Conservation (phyloP, 2,113 vertebrate genomes). For the Dendropsophus ebraccatus region DNA sequence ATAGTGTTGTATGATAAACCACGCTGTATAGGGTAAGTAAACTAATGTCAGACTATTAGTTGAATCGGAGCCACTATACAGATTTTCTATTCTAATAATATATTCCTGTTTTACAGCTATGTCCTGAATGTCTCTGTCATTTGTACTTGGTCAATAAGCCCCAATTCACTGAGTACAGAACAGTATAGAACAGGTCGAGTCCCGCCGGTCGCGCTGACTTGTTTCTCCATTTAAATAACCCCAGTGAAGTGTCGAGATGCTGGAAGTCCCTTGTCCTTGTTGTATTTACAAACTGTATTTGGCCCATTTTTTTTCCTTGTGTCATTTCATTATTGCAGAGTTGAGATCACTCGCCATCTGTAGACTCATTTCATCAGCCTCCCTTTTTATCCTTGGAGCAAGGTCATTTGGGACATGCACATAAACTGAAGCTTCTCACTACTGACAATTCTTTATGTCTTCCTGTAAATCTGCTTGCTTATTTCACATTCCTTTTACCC, state of each 20-base stretch:
- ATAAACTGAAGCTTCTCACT: constrained; percentile 71
- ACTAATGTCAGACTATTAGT: no score
- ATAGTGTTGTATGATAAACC: background rate
- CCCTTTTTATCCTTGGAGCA: constrained; percentile 73
- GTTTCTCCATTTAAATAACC: constrained; percentile 62
- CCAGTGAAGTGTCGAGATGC: constrained; percentile 6
- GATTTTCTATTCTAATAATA: background rate
- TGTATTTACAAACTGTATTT: constrained; percentile 67
- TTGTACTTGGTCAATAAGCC: background rate
- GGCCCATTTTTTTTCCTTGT: constrained; percentile 65
- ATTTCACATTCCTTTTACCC: constrained; percentile 67
- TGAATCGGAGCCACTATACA: background rate
- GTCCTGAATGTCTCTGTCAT: background rate
- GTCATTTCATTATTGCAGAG: constrained; percentile 70
- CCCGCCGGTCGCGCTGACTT: constrained; percentile 61
- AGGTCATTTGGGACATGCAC: constrained; percentile 70
- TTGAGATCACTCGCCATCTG: constrained; percentile 73
- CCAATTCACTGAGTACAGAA: background rate
- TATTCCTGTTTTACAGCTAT: background rate
- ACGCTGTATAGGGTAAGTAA: background rate
- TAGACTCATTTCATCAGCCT: constrained; percentile 72
- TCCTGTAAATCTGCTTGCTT: constrained; percentile 69
- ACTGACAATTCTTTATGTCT: constrained; percentile 68
- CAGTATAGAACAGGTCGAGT: constrained; percentile 1
- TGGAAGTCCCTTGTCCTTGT: constrained; percentile 59